Conservation (phyloP, 2,888 invertebrate genomes). For the Leucophenga maculata region DNA sequence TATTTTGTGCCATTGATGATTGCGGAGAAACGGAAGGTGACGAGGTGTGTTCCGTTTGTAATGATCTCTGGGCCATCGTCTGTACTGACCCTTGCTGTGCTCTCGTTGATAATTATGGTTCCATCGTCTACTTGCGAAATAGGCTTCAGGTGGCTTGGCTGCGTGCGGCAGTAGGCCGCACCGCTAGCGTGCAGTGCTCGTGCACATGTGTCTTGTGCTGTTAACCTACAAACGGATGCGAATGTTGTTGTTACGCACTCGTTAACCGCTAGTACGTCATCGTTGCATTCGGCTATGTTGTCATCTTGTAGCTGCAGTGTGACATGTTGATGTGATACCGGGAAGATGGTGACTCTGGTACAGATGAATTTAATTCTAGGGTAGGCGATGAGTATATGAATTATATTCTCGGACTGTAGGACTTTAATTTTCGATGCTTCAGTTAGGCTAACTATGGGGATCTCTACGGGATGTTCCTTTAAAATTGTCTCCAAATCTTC, state of each 20-base stretch:
- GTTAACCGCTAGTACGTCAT: slow-evolving; percentile 14
- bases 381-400: not conserved
- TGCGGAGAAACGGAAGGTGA: too few relatives aligned
- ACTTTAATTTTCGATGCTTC: slow-evolving; percentile 20
- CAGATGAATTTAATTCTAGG: not conserved
- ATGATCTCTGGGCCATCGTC: too few relatives aligned
- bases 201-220: too few relatives aligned
- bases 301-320: not conserved
- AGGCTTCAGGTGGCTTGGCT: too few relatives aligned
- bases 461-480: slow-evolving; percentile 10
- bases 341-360: not conserved
- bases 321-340: not conserved
- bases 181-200: too few relatives aligned
- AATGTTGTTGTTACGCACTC: slow-evolving; percentile 19
- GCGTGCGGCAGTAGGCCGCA: too few relatives aligned
- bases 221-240: not conserved
- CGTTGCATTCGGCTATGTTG: not conserved
- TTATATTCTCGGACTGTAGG: not conserved
- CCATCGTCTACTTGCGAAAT: too few relatives aligned
- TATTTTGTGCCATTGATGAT: too few relatives aligned
- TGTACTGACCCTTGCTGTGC: too few relatives aligned
- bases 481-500: slow-evolving; percentile 16
- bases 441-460: slow-evolving; percentile 23
- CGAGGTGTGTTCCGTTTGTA: too few relatives aligned
- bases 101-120: too few relatives aligned